phyloP scores from a whole-genome alignment of 2,113 vertebrate species.

The Erythrolamprus reginae region DNA sequence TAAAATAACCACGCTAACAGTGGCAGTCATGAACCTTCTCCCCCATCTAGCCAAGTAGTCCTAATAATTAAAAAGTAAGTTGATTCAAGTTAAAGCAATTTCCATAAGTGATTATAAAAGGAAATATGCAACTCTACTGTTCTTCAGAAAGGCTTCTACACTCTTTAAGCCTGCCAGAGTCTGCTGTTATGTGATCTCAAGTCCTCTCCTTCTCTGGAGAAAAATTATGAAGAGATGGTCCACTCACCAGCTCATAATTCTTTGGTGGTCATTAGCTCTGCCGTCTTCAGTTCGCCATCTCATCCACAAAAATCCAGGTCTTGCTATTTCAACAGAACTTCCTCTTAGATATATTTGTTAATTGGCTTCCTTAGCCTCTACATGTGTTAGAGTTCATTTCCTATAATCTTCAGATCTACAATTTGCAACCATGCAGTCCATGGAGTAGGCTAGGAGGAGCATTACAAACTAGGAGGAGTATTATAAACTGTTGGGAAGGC shows the following conservation, averaged over 20 bases:
- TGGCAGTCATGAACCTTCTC: background rate
- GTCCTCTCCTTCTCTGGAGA: background rate
- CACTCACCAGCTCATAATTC: background rate
- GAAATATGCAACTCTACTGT: background rate
- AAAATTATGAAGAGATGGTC: background rate
- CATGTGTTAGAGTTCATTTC: background rate
- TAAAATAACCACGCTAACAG: background rate
- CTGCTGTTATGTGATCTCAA: background rate
- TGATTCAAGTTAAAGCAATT: background rate
- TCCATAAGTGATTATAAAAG: background rate
- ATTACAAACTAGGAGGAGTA: background rate
- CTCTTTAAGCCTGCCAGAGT: background rate
- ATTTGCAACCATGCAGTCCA: background rate
- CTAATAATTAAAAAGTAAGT: background rate
- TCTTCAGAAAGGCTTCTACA: background rate
- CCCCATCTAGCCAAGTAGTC: background rate
- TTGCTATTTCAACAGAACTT: background rate
- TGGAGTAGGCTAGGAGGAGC: background rate
- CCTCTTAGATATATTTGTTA: background rate
- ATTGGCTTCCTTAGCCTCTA: background rate
- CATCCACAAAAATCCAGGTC: background rate
- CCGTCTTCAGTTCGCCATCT: background rate
- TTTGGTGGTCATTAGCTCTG: background rate
- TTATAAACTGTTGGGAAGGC: background rate
- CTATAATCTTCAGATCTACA: background rate